phyloP scores from a whole-genome alignment of 2,113 vertebrate genomes.

The Burhinus oedicnemus region DNA sequence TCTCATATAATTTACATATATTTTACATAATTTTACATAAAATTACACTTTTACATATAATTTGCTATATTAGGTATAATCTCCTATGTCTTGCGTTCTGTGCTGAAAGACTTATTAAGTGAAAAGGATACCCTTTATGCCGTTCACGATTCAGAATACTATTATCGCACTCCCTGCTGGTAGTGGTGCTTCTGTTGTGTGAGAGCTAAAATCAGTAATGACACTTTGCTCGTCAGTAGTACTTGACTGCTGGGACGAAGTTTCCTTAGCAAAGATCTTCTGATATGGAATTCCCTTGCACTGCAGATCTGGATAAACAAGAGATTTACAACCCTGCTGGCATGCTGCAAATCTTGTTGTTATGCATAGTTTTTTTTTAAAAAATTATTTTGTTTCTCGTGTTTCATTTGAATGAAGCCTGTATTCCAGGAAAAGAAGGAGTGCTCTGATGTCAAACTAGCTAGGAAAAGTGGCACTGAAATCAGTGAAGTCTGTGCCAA shows the following conservation, averaged over 20 bases:
- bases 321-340: neutral
- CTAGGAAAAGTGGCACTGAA: neutral
- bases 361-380: neutral
- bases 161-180: neutral
- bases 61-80: neutral
- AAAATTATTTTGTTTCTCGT: neutral
- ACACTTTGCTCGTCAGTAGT: neutral
- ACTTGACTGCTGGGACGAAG: neutral
- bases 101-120: neutral
- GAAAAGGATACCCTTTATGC: neutral
- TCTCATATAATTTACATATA: neutral
- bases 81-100: neutral
- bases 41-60: neutral
- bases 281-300: neutral
- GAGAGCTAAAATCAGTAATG: neutral
- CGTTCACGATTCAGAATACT: neutral
- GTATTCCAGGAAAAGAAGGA: neutral
- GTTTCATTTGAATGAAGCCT: neutral
- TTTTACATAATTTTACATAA: constrained; percentile 45
- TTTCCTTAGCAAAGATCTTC: neutral
- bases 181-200: neutral
- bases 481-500: neutral
- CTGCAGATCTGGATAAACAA: neutral
- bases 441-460: neutral
- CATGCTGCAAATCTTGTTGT: neutral